These are phyloP conservation scores for Helicorthomorpha holstii DNA, from an alignment of 1,140 invertebrate genomes.

Conservation along the genomic window DNA sequence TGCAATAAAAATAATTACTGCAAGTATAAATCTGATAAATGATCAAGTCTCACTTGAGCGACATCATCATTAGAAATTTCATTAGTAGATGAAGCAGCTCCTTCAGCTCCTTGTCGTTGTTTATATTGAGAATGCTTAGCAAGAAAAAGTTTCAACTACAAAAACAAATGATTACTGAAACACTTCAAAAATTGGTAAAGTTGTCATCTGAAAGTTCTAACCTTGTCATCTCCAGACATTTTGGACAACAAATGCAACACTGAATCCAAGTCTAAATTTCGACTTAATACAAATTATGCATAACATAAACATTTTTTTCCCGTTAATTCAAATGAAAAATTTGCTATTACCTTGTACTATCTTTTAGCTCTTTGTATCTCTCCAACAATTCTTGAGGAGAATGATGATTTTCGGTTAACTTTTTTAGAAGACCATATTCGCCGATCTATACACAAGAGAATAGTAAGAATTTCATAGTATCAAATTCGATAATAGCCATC, in stretches of 20 bases:
- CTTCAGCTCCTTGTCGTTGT: not conserved
- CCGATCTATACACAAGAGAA: too few species aligned
- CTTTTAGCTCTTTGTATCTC: too few species aligned
- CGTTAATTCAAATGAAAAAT: too few species aligned
- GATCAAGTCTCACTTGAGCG: not conserved
- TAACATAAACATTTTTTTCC: too few species aligned
- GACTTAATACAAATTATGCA: too few species aligned
- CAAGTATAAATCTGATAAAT: not conserved
- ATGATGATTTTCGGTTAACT: too few species aligned
- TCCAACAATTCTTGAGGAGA: too few species aligned
- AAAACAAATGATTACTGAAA: not conserved
- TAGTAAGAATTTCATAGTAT: too few species aligned
- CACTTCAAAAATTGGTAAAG: not conserved
- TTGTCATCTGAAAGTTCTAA: not conserved
- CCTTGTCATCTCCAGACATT: constrained; percentile 4
- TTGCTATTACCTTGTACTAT: too few species aligned
- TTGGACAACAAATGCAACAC: constrained; percentile 6
- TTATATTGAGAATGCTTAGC: not conserved
- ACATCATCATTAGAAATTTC: not conserved
- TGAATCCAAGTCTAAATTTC: constrained; percentile 6
- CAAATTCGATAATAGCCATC: too few species aligned
- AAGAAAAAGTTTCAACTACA: not conserved
- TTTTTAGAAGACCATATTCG: too few species aligned
- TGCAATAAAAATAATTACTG: not conserved
- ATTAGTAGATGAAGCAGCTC: not conserved